phyloP scores from a whole-genome alignment of 1,140 invertebrate species.

The Philopotamus ludificatus region DNA sequence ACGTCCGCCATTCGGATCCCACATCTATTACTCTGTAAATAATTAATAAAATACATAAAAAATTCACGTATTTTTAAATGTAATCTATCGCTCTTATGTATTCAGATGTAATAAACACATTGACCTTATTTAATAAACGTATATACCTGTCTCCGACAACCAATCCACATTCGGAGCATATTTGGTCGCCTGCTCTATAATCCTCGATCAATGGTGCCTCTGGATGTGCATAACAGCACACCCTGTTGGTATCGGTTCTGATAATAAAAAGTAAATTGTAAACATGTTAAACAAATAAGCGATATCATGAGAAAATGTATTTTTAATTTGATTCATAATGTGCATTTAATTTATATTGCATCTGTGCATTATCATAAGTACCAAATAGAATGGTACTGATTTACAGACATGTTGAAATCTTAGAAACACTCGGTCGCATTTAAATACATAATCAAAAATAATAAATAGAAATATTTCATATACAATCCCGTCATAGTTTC shows the following conservation, averaged over 20 bases:
- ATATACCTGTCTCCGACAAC: conserved; percentile 98
- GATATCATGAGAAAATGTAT: no score
- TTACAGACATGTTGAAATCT: no score
- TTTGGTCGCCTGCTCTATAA: conserved; percentile 97
- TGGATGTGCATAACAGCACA: conserved; percentile 92
- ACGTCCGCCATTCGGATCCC: conserved; percentile 99
- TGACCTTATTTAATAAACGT: no score
- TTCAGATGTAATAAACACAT: not conserved
- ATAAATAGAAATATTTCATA: no score
- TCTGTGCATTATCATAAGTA: no score
- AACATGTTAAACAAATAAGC: no score
- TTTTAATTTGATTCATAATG: no score
- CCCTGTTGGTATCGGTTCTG: conserved; percentile 70
- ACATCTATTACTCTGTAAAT: conserved; percentile 92
- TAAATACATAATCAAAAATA: no score
- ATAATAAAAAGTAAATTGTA: conserved; percentile 55
- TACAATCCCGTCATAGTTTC: no score
- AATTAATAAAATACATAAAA: not conserved
- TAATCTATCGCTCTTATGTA: not conserved
- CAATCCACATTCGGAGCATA: conserved; percentile 97
- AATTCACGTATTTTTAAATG: not conserved
- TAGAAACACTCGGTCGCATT: no score
- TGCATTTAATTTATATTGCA: no score
- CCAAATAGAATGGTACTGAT: no score
- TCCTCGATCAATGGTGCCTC: conserved; percentile 96